These are phyloP conservation scores for Galerucella calmariensis DNA, from an alignment of 2,888 invertebrate genomes.

Conservation along the genomic window DNA sequence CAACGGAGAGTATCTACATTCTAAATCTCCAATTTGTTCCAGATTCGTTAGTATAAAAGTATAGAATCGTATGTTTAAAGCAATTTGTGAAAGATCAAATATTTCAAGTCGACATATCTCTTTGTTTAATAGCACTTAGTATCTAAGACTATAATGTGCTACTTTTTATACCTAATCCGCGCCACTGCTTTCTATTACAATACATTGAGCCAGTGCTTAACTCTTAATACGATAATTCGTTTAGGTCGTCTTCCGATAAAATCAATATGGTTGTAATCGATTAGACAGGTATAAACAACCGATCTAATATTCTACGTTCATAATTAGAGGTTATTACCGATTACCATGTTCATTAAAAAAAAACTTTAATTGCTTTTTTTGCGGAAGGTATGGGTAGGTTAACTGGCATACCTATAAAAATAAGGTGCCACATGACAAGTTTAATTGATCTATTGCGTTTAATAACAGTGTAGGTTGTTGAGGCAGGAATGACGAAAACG, in stretches of 20 bases:
- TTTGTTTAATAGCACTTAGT: too few relatives aligned
- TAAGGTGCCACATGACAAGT: constrained; percentile 41
- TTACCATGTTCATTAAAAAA: constrained; percentile 21
- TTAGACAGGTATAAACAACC: constrained; percentile 46
- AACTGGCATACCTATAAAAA: constrained; percentile 36
- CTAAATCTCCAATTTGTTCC: too few relatives aligned
- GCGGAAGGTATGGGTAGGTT: constrained; percentile 24
- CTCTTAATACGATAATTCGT: constrained; percentile 48
- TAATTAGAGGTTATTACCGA: constrained; percentile 42
- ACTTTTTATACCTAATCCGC: neutral
- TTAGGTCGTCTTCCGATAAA: constrained; percentile 49
- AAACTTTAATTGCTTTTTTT: constrained; percentile 21
- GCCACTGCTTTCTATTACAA: neutral
- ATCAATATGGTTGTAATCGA: constrained; percentile 55
- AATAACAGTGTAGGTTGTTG: constrained; percentile 30
- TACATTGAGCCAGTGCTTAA: constrained; percentile 47
- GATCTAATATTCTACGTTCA: constrained; percentile 34
- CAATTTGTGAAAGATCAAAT: too few relatives aligned
- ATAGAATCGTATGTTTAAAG: too few relatives aligned
- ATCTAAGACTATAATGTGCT: too few relatives aligned
- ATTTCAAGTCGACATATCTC: too few relatives aligned
- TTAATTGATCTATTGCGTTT: constrained; percentile 43
- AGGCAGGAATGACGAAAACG: constrained; percentile 16
- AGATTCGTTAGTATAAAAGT: too few relatives aligned
- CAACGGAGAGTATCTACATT: too few relatives aligned